Evolutionary conservation across 2,888 invertebrate genomes (phyloP).

Genomic region (Tetragonisca angustula): DNA sequence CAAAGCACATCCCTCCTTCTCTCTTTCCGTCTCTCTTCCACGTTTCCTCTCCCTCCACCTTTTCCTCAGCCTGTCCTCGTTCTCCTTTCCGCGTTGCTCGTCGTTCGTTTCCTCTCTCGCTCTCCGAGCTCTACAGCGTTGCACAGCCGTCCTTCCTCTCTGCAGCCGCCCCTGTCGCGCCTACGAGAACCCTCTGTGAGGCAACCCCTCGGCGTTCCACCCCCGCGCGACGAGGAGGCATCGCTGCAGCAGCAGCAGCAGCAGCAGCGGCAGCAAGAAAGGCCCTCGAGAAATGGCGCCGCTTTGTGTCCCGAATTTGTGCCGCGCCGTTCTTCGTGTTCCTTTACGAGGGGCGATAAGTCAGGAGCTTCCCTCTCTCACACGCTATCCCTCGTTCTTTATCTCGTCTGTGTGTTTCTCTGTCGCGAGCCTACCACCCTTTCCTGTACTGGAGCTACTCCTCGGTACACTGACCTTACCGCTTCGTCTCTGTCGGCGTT

Average conservation of each 20-base stretch:
- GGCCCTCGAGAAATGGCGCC: slow-evolving; percentile 72
- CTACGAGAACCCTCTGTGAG: slow-evolving; percentile 61
- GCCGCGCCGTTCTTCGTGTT: slow-evolving; percentile 74
- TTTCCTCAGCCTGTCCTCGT: slow-evolving; percentile 23
- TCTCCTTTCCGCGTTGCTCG: slow-evolving; percentile 32
- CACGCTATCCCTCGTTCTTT: slow-evolving; percentile 41
- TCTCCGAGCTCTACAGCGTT: slow-evolving; percentile 51
- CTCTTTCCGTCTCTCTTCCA: slow-evolving; percentile 41
- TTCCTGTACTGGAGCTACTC: slow-evolving; percentile 21
- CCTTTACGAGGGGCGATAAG: slow-evolving; percentile 75
- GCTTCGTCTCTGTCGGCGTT: slow-evolving; percentile 33
- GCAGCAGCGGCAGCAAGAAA: slow-evolving; percentile 66
- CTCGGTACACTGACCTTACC: slow-evolving; percentile 56
- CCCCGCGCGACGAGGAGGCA: slow-evolving; percentile 51
- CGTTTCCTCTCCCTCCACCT: slow-evolving; percentile 22
- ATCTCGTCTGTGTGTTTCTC: slow-evolving; percentile 21
- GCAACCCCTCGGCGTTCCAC: slow-evolving; percentile 18
- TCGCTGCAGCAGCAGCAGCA: slow-evolving; percentile 53
- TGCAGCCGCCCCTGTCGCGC: slow-evolving; percentile 47
- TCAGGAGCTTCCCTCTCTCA: slow-evolving; percentile 65
- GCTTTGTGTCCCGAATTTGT: slow-evolving; percentile 79
- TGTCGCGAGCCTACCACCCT: neutral
- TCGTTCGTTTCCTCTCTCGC: slow-evolving; percentile 16
- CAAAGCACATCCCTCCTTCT: slow-evolving; percentile 76
- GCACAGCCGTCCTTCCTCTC: slow-evolving; percentile 37